Percentiles rank a stretch among this genome's conserved stretches.
Conservation (phyloP, 2,888 invertebrate species). For the Lithosia quadra region DNA sequence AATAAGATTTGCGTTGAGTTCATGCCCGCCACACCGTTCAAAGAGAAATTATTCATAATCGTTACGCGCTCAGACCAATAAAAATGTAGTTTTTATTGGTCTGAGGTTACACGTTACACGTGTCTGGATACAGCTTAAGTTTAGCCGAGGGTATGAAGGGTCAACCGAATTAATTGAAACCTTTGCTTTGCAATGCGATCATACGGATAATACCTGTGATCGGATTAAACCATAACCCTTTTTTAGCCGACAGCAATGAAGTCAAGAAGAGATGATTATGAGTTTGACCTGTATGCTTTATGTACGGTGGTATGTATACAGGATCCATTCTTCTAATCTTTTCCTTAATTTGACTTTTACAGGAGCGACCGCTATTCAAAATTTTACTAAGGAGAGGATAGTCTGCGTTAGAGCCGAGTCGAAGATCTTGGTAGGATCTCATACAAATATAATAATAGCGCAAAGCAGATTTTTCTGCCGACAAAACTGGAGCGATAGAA, state of each 20-base stretch:
- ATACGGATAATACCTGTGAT: background rate
- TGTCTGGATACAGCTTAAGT: background rate
- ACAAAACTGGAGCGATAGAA: background rate
- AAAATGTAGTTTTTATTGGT: too few relatives aligned
- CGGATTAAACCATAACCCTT: background rate
- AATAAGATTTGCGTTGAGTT: background rate
- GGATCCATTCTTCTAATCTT: too few relatives aligned
- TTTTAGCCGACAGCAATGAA: background rate
- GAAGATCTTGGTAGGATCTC: too few relatives aligned
- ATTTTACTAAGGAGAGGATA: too few relatives aligned
- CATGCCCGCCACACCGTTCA: background rate
- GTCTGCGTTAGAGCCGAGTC: too few relatives aligned
- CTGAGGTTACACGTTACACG: background rate
- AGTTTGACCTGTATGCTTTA: background rate
- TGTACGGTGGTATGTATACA: too few relatives aligned
- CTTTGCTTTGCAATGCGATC: background rate
- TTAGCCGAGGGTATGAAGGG: background rate
- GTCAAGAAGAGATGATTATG: background rate
- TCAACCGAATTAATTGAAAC: slow-evolving; percentile 4
- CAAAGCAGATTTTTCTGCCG: too few relatives aligned
- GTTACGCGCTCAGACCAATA: too few relatives aligned
- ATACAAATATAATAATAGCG: too few relatives aligned
- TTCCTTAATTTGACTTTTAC: too few relatives aligned
- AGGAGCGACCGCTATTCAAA: too few relatives aligned
- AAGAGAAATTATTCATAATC: background rate